Percentiles rank a stretch among this genome's conserved stretches.
Evolutionary conservation across 2,888 invertebrate genomes (phyloP).

Genomic region (Caradrina clavipalpis): DNA sequence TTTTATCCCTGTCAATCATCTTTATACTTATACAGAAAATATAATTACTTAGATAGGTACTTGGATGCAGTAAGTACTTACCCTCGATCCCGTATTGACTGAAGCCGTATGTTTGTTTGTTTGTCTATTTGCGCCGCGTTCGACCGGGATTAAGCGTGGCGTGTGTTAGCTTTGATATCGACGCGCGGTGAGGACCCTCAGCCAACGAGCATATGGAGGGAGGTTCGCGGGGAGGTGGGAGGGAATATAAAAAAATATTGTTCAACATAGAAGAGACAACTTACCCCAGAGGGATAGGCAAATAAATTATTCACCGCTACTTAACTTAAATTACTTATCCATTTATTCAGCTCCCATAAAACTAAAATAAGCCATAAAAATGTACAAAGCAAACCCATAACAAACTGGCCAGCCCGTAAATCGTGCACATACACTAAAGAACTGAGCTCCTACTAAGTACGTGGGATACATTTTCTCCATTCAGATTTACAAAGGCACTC

Average conservation of each 20-base stretch:
- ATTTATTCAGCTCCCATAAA: conserved; percentile 10
- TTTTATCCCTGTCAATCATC: not conserved
- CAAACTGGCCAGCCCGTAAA: conserved; percentile 34
- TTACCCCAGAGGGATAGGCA: not conserved
- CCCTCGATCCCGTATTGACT: conserved; percentile 52
- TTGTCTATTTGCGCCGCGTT: conserved; percentile 59
- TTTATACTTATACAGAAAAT: not conserved
- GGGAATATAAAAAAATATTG: not conserved
- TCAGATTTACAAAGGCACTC: conserved; percentile 50
- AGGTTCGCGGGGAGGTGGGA: conserved; percentile 18
- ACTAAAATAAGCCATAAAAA: conserved; percentile 24
- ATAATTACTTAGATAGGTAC: conserved; percentile 41
- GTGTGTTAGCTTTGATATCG: conserved; percentile 67
- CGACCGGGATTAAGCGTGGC: conserved; percentile 66
- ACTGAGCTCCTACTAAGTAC: conserved; percentile 45
- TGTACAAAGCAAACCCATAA: conserved; percentile 14
- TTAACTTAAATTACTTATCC: not conserved
- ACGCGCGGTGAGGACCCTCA: conserved; percentile 48
- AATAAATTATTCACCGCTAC: conserved; percentile 1
- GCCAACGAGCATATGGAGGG: conserved; percentile 5
- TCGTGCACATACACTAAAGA: conserved; percentile 29
- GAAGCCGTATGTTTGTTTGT: conserved; percentile 55
- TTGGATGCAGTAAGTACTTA: conserved; percentile 15
- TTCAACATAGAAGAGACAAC: not conserved
- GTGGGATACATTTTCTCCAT: conserved; percentile 45